Conservation (phyloP, 2,113 vertebrate species). For the Morone chrysops region DNA sequence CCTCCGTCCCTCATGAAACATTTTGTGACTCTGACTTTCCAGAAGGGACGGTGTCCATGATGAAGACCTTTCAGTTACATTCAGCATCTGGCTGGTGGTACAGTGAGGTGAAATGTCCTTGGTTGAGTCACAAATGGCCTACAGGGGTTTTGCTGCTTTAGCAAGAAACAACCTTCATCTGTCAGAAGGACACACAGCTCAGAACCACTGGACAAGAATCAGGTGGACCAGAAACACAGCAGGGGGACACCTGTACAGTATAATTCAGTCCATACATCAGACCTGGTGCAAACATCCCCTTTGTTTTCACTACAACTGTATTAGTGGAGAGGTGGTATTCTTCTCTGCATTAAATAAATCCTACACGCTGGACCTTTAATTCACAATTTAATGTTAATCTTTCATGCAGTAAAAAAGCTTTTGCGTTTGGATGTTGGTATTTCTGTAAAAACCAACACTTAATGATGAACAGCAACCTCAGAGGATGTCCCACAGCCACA, state of each 20-base stretch:
- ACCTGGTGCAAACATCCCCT: neutral
- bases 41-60: neutral
- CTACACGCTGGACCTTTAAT: neutral
- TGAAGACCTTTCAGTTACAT: conserved; percentile 1
- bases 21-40: neutral
- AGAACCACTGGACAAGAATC: neutral
- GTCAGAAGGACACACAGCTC: conserved; percentile 21
- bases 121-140: conserved; percentile 36
- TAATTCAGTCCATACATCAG: neutral
- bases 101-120: conserved; percentile 44
- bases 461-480: neutral
- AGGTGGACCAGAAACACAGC: neutral
- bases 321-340: neutral
- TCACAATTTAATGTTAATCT: neutral
- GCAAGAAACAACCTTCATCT: conserved; percentile 40
- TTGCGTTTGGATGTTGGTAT: neutral
- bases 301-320: neutral
- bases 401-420: neutral
- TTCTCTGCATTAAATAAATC: neutral
- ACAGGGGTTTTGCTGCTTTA: conserved; percentile 3
- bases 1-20: neutral
- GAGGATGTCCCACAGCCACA: neutral
- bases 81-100: conserved; percentile 31
- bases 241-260: neutral
- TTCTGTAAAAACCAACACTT: neutral